These are phyloP conservation scores for Ammodramus savannarum DNA, from an alignment of 2,113 vertebrate species.

Conservation along the genomic window DNA sequence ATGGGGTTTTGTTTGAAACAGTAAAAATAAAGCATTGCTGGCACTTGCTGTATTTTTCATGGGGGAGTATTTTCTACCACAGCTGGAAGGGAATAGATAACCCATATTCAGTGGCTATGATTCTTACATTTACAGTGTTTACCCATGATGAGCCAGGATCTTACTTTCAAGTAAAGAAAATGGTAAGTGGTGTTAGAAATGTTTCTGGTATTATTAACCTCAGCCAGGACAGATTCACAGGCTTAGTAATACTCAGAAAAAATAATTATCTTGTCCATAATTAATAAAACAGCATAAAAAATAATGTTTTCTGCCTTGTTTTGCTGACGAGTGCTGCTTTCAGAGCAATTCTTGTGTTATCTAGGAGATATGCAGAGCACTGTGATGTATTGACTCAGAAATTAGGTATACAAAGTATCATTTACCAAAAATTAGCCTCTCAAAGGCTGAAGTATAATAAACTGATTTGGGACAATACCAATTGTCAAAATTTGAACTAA, in stretches of 20 bases:
- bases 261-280: background rate
- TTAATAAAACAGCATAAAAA: background rate
- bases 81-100: background rate
- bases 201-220: background rate
- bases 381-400: background rate
- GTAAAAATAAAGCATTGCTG: background rate
- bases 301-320: background rate
- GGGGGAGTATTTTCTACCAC: background rate
- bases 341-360: background rate
- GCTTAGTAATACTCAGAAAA: background rate
- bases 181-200: background rate
- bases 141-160: background rate
- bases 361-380: background rate
- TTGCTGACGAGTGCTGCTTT: background rate
- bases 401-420: background rate
- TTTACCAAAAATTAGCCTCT: background rate
- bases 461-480: background rate
- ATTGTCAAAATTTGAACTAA: background rate
- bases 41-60: background rate
- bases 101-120: background rate
- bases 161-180: background rate
- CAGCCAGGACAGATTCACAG: background rate
- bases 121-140: background rate
- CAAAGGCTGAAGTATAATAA: background rate
- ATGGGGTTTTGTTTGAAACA: background rate